Conservation (phyloP, 2,113 vertebrate species). For the Rhynchopsitta pachyrhyncha region DNA sequence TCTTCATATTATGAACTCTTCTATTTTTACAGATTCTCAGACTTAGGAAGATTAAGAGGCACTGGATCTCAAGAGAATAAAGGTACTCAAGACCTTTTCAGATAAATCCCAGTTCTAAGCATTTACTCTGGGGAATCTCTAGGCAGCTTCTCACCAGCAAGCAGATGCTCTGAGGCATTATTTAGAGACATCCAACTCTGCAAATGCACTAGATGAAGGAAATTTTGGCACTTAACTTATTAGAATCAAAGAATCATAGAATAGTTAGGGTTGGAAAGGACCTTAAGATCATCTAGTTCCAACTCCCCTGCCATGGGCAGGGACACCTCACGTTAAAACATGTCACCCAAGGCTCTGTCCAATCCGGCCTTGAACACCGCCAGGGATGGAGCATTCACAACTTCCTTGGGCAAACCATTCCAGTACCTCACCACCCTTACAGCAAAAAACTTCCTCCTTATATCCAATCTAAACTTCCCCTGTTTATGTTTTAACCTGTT, state of each 20-base stretch:
- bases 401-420: too few species aligned
- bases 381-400: too few species aligned
- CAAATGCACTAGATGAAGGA: background rate
- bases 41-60: background rate
- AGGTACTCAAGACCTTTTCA: background rate
- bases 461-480: too few species aligned
- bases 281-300: too few species aligned
- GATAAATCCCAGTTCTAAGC: background rate
- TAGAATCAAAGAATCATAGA: background rate
- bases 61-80: background rate
- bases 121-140: background rate
- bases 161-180: background rate
- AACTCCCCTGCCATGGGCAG: too few species aligned
- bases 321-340: too few species aligned
- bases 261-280: too few species aligned
- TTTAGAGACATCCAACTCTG: background rate
- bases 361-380: too few species aligned
- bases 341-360: too few species aligned
- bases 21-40: background rate
- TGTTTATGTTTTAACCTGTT: too few species aligned
- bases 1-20: background rate
- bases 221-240: background rate
- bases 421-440: too few species aligned
- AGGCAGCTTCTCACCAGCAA: background rate
- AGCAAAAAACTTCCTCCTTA: too few species aligned